Evolutionary conservation across 1,140 invertebrate species (phyloP).

Genomic region (Brachionus asplanchnoidis): DNA sequence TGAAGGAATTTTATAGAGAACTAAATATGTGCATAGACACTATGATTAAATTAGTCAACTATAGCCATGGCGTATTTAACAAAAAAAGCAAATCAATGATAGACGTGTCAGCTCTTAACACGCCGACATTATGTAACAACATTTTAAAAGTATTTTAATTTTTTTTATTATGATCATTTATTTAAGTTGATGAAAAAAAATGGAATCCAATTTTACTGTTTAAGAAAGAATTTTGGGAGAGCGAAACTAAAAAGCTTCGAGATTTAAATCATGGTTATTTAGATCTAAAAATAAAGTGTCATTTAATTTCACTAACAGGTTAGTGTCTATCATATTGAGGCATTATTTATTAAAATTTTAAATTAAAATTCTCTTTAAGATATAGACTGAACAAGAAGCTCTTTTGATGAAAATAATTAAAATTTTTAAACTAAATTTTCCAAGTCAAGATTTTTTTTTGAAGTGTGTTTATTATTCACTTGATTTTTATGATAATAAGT

Average conservation of each 20-base stretch:
- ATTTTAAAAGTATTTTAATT: not conserved
- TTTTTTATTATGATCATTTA: not conserved
- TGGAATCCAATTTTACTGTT: slow-evolving; percentile 7
- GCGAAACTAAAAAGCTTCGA: not conserved
- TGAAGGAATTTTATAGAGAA: slow-evolving; percentile 12
- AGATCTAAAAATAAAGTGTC: not conserved
- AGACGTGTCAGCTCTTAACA: not conserved
- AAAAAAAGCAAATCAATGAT: not conserved
- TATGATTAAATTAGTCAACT: not conserved
- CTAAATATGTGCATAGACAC: not conserved
- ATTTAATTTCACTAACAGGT: not conserved
- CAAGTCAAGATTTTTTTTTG: not conserved
- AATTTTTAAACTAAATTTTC: not conserved
- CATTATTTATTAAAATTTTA: not conserved
- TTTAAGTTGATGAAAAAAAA: slow-evolving; percentile 19
- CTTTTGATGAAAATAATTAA: too few species aligned
- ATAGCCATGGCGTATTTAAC: slow-evolving; percentile 1
- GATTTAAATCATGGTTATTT: not conserved
- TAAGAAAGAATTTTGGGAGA: not conserved
- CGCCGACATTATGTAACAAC: not conserved
- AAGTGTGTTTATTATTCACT: not conserved
- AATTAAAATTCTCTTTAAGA: not conserved
- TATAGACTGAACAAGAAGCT: not conserved
- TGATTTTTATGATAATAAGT: not conserved
- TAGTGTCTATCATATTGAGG: not conserved